These are phyloP conservation scores for Spongilla lacustris DNA, from an alignment of 37 sponge, comb jelly and placozoan species.

Conservation along the genomic window DNA sequence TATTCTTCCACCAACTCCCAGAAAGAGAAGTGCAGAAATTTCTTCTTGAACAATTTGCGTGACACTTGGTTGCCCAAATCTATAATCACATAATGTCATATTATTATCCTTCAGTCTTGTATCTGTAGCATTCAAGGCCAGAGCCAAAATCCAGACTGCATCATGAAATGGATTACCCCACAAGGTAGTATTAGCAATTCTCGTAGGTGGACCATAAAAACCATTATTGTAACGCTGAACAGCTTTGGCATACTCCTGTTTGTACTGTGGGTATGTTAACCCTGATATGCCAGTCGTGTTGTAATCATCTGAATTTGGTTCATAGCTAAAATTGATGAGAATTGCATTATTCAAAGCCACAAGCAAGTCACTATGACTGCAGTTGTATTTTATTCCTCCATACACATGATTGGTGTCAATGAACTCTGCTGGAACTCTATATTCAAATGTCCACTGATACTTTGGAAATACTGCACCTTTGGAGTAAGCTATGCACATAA, in stretches of 20 bases:
- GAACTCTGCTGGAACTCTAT: slow-evolving; percentile 9
- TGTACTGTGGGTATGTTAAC: slow-evolving; percentile 12
- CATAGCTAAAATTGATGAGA: background rate
- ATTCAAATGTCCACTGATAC: slow-evolving; percentile 29
- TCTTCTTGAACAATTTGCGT: background rate
- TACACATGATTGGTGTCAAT: background rate
- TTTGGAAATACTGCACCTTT: background rate
- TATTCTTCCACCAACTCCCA: background rate
- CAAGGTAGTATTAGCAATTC: background rate
- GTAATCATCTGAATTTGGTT: background rate
- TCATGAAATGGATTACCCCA: slow-evolving; percentile 15
- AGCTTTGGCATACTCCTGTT: background rate
- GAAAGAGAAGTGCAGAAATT: background rate
- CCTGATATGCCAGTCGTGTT: background rate
- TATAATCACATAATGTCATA: background rate
- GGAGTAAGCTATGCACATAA: slow-evolving; percentile 24
- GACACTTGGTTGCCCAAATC: background rate
- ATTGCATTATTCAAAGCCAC: background rate
- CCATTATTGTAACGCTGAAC: background rate
- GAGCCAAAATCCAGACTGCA: slow-evolving; percentile 36
- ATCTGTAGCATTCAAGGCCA: slow-evolving; percentile 12
- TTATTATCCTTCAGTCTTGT: background rate
- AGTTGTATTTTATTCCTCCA: background rate
- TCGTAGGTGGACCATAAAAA: background rate
- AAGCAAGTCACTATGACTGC: background rate